Percentiles rank a stretch among this genome's conserved stretches.
These are phyloP conservation scores for Glandiceps talaboti DNA, from an alignment of 53 echinoderm and acorn worm genomes.

Conservation along the genomic window DNA sequence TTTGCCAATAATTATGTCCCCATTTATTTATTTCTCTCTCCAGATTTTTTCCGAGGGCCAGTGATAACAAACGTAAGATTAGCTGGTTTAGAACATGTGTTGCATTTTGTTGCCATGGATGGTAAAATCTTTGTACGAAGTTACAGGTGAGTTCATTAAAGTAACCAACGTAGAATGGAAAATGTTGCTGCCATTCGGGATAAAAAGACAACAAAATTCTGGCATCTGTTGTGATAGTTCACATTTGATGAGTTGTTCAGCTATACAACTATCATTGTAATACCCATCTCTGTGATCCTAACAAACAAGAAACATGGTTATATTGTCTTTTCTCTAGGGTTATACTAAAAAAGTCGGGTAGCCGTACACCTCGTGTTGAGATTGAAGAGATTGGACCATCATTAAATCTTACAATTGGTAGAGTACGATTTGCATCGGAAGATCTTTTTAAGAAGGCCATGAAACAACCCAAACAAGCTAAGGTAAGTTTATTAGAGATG, in stretches of 20 bases:
- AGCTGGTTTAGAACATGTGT: conserved; percentile 72
- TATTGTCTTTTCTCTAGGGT: conserved; percentile 22
- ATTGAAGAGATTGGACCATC: conserved; percentile 82
- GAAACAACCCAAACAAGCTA: conserved; percentile 64
- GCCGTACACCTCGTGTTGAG: conserved; percentile 73
- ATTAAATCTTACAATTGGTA: conserved; percentile 56
- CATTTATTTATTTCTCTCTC: too few relatives aligned
- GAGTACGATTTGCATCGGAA: conserved; percentile 56
- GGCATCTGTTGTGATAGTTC: too few relatives aligned
- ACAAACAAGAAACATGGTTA: too few relatives aligned
- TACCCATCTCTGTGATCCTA: too few relatives aligned
- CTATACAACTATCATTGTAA: too few relatives aligned
- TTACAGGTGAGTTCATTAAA: conserved; percentile 70
- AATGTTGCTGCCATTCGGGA: too few relatives aligned
- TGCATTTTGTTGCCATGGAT: conserved; percentile 59
- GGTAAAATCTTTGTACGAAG: conserved; percentile 50
- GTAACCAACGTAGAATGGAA: too few relatives aligned
- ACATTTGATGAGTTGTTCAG: too few relatives aligned
- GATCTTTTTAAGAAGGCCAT: conserved; percentile 79
- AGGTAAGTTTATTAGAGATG: conserved; percentile 43
- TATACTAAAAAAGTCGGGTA: conserved; percentile 78
- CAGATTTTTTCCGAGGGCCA: conserved; percentile 95
- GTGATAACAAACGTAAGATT: conserved; percentile 51
- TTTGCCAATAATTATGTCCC: too few relatives aligned
- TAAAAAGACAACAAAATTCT: too few relatives aligned